Base-by-base conservation (phyloP, 2,113 vertebrate species). In the Oryctolagus cuniculus region DNA sequence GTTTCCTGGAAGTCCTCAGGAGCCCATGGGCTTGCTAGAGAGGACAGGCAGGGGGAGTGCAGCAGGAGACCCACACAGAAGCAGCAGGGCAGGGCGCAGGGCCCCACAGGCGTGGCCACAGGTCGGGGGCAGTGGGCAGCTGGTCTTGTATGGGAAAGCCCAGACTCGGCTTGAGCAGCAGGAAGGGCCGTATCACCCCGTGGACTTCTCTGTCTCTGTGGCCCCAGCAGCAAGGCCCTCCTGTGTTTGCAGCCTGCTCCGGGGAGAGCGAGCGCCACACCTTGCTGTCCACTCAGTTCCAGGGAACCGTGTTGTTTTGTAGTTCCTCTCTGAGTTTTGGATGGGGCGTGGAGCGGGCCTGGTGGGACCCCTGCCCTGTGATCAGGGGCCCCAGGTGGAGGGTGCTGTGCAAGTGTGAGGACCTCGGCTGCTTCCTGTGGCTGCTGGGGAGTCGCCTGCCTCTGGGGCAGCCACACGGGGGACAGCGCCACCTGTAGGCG, bases 21-120 rank as follows among this genome's bases (percentile, higher is more conserved):
- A 44, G 44, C 44, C 44, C 44, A 44, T 44, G 44, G 19, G 7
- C 2, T 1, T 8, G 70, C 15, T 5, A 12, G 12, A 13, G 25
- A 15, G 31, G 25, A 11, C 17, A 36, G 38, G 12, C 7, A 9
- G 19, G 10, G 31, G 38, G 11, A 17, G 44, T 6, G 6, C 44
- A 44, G 44, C 44, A 6, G 7, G 44, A 44, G 44, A 5, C 44
- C 44, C 44, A 6, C 44, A 44, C 44, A 44, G 44, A 44, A 44
- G 44, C 44, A 44, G 44, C 44, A 6, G 34, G 6, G 58, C 34
- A 64, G 58, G 58, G 16, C 27, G 22, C 55, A n/a, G 21, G 34
- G 38, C 13, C 7, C 15, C 9, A 0, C 55, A 10, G 0, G 2
- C 3, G 24, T 44, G 22, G 27, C 49, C 63, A 0, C 15, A n/a